Evolutionary conservation across 2,797 vertebrate species (phyloP), one percentile per base, ranked within the genome.

Genomic region (Typhlichthys subterraneus): DNA sequence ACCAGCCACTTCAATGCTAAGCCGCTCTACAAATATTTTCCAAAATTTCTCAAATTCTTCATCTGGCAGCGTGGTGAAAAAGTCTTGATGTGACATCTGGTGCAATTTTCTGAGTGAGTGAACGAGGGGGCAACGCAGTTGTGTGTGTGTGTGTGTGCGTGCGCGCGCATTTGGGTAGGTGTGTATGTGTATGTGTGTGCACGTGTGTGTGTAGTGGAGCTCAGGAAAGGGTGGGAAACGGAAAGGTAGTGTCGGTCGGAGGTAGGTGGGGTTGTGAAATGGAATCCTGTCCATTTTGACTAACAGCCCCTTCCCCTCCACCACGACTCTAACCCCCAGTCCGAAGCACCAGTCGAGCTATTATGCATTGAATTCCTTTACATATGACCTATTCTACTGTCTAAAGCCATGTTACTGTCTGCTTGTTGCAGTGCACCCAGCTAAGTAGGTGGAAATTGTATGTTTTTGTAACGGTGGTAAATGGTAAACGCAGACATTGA

Each of bases 211-310:
- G 53, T 59, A 67, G 69, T 53, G 54, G 70, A 81, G 82, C 72
- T 78, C 89, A 93, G 89, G 91, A 92, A 92, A 93, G 90, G 91
- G 91, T 91, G 92, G 91, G 88, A 90, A 91, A 75, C 89, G 88
- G 90, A 92, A 91, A 92, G 89, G 87, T 92, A 82, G 75, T 82
- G 83, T 88, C 57, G 75, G 75, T 85, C 68, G 57, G 83, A 87
- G 59, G 74, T 86, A 81, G 88, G 89, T 88, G 87, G 86, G 85
- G 85, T 81, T 71, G 81, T 82, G 84, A 90, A 90, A 88, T 81
- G n/a, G 86, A 86, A 90, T 89, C 87, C 84, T 85, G 82, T 70
- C 64, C 14, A 2, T 66, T 73, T 57, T 53, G 38, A 56, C 63
- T 70, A 64, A 10, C 31, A 59, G 63, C 76, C 71, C 73, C 72